Conservation (phyloP, 2,113 vertebrate species). For the Eurypyga helias region DNA sequence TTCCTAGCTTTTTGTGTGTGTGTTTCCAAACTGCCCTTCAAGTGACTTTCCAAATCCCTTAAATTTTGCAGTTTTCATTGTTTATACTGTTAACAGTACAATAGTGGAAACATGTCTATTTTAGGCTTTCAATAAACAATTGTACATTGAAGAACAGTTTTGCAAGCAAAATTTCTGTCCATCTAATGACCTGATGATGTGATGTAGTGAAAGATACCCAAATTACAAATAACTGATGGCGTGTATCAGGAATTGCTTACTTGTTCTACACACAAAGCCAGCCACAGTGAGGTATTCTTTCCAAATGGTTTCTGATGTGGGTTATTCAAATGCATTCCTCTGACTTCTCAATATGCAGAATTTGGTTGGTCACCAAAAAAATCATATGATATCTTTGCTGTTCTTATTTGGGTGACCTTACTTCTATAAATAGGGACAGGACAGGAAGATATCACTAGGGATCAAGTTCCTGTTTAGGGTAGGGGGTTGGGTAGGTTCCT, state of each 20-base stretch:
- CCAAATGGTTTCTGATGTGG: background rate
- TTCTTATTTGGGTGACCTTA: constrained; percentile 39
- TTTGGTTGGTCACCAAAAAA: background rate
- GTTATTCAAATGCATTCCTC: background rate
- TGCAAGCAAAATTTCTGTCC: background rate
- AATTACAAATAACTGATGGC: background rate
- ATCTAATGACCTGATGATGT: background rate
- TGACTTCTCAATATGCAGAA: background rate
- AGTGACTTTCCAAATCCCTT: background rate
- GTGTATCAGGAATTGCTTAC: fast-evolving
- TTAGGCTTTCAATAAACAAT: background rate
- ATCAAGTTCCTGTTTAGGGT: constrained; percentile 51
- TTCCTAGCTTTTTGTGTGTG: background rate
- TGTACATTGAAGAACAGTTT: background rate
- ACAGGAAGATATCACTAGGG: constrained; percentile 23
- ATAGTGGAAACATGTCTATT: background rate
- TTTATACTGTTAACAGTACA: background rate
- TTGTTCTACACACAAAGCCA: fast-evolving
- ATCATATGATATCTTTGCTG: background rate
- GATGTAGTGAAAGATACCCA: background rate
- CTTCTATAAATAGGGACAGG: constrained; percentile 32
- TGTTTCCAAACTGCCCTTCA: background rate
- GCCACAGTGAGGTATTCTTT: background rate
- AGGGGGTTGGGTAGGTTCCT: constrained; percentile 12
- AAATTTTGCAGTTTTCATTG: background rate